Evolutionary conservation across 2,113 vertebrate genomes (phyloP).

Genomic region (Crotalus tigris): DNA sequence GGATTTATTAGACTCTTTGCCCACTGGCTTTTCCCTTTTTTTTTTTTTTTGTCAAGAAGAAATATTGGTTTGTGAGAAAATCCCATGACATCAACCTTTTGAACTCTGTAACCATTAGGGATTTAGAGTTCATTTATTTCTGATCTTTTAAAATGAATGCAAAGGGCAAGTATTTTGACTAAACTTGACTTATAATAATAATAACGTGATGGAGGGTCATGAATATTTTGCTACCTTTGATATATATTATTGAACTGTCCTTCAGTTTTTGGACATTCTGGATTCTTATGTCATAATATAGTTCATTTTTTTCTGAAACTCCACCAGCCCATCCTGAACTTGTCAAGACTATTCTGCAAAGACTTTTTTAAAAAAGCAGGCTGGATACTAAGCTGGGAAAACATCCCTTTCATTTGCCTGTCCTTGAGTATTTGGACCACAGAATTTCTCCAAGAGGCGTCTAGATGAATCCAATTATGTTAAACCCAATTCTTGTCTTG

Average conservation of each 20-base stretch:
- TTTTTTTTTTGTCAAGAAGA: neutral
- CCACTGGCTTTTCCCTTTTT: neutral
- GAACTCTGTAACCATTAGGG: neutral
- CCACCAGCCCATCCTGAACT: neutral
- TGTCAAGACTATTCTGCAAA: neutral
- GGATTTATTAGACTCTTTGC: neutral
- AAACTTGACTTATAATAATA: neutral
- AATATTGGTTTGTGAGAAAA: neutral
- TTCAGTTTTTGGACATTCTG: neutral
- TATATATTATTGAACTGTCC: neutral
- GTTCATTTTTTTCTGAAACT: neutral
- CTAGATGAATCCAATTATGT: neutral
- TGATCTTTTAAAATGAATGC: neutral
- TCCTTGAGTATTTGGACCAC: neutral
- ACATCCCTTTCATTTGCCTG: neutral
- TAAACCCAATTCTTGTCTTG: neutral
- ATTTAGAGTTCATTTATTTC: neutral
- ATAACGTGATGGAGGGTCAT: neutral
- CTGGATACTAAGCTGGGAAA: neutral
- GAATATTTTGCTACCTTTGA: neutral
- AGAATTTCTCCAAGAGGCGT: neutral
- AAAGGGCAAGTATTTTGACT: neutral
- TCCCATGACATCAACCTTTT: neutral
- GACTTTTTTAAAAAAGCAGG: neutral
- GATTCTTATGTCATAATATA: neutral